Evolutionary conservation across 2,113 vertebrate genomes (phyloP).

Genomic region (Greenwoodochromis staneri): DNA sequence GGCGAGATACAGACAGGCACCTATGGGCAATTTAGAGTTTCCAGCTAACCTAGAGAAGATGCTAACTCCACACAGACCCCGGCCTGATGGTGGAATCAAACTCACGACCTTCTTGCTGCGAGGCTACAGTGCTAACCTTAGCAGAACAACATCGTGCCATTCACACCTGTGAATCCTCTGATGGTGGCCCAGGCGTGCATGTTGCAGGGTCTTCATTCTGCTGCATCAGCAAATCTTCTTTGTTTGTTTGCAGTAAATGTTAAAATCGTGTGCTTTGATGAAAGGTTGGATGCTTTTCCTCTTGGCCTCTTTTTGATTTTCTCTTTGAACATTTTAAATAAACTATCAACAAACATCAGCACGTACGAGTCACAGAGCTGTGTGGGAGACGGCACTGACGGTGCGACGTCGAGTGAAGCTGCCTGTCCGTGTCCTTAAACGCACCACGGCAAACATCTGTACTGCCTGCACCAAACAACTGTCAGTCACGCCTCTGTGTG

Average conservation of each 20-base stretch:
- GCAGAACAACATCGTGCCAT: background rate
- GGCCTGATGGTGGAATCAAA: background rate
- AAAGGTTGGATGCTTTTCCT: background rate
- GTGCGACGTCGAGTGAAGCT: background rate
- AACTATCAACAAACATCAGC: background rate
- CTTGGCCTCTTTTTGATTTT: background rate
- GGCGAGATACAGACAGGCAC: background rate
- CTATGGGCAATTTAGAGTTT: background rate
- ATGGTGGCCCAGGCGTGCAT: background rate
- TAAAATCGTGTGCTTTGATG: background rate
- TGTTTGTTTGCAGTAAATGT: background rate
- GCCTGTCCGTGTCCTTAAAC: background rate
- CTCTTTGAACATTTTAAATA: background rate
- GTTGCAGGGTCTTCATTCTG: rapidly evolving
- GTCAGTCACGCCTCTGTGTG: background rate
- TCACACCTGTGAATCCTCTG: background rate
- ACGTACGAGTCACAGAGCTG: background rate
- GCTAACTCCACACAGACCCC: background rate
- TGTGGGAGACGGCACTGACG: background rate
- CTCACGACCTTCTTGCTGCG: background rate
- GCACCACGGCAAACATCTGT: background rate
- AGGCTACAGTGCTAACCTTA: background rate
- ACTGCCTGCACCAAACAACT: background rate
- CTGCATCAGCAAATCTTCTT: background rate
- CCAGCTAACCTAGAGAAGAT: rapidly evolving